Conservation (phyloP, 2,113 vertebrate species). For the Apistogramma diplotaenia region DNA sequence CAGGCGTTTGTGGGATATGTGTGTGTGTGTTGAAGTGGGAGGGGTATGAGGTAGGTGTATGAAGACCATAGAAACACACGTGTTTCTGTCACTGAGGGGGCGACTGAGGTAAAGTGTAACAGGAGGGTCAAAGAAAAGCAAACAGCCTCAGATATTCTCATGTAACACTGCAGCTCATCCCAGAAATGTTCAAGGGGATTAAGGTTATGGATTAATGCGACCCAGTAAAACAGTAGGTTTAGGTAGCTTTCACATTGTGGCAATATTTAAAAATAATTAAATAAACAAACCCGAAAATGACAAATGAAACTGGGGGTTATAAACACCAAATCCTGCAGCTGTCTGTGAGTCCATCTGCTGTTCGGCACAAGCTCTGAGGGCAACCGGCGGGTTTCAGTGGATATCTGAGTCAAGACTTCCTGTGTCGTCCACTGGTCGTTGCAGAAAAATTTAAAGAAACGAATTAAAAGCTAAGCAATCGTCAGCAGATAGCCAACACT, state of each 20-base stretch:
- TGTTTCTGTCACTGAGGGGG: conserved; percentile 59
- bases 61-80: conserved; percentile 56
- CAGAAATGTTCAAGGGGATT: background rate
- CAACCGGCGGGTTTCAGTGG: background rate
- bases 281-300: background rate
- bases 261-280: background rate
- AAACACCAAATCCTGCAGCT: background rate
- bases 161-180: background rate
- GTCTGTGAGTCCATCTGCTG: background rate
- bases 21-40: no score
- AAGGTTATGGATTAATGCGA: background rate
- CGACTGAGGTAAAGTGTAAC: background rate
- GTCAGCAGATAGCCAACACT: background rate
- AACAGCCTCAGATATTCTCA: background rate
- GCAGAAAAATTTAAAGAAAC: background rate
- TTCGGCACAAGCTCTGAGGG: background rate
- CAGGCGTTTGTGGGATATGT: no score
- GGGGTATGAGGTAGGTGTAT: background rate
- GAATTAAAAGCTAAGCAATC: background rate
- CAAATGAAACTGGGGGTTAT: background rate
- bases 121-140: background rate
- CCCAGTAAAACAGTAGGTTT: background rate
- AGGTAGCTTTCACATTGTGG: background rate
- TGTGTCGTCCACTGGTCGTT: background rate
- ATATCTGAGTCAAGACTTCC: background rate